A percentile compares a stretch with the other conserved stretches of the same genome.
Evolutionary conservation across 2,113 vertebrate genomes (phyloP).

Genomic region (Enhydra lutris): DNA sequence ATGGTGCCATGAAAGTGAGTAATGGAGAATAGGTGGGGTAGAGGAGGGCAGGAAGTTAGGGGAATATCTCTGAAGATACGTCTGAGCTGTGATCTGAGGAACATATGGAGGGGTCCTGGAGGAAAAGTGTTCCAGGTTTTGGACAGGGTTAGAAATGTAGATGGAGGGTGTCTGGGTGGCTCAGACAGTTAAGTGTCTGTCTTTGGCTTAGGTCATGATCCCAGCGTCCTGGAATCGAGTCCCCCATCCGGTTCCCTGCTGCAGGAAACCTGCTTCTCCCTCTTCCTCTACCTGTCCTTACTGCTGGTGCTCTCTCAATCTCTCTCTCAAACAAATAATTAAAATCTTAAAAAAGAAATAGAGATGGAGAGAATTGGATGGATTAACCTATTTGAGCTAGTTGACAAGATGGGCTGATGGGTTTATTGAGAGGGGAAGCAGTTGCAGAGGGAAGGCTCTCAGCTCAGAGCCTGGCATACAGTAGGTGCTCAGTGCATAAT

Average conservation of each 20-base stretch:
- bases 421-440: background rate
- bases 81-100: background rate
- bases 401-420: background rate
- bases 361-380: background rate
- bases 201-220: too few species aligned
- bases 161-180: background rate
- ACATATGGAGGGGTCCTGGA: background rate
- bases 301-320: too few species aligned
- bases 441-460: fast-evolving
- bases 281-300: background rate
- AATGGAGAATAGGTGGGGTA: fast-evolving
- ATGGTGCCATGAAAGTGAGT: fast-evolving
- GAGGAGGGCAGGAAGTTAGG: background rate
- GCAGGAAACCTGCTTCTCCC: too few species aligned
- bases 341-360: background rate
- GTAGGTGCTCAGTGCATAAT: background rate
- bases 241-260: too few species aligned
- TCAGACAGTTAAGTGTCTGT: too few species aligned
- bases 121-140: background rate
- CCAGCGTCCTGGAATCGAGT: too few species aligned
- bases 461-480: too few species aligned
- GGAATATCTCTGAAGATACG: background rate
- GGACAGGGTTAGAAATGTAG: background rate
- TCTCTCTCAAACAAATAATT: background rate
- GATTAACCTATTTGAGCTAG: background rate